These are phyloP conservation scores for Erebia ligea DNA, from an alignment of 2,888 invertebrate genomes.

Conservation along the genomic window DNA sequence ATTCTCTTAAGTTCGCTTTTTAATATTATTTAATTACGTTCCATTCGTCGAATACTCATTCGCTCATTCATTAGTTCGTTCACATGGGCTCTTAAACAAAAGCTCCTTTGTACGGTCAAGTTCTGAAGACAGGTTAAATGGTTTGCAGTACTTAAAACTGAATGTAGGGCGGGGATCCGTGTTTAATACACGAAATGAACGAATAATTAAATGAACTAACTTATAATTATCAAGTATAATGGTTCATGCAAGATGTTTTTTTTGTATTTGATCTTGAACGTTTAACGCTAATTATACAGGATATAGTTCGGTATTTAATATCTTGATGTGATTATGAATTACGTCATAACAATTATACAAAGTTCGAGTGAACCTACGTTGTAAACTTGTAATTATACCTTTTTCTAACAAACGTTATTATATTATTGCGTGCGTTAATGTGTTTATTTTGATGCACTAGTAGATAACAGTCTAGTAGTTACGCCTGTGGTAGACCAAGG, in stretches of 20 bases:
- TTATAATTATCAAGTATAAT: conserved; percentile 63
- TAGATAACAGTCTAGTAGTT: no score
- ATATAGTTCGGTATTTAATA: conserved; percentile 25
- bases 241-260: conserved; percentile 32
- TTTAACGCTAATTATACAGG: conserved; percentile 34
- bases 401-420: background rate
- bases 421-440: background rate
- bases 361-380: background rate
- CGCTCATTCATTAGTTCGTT: conserved; percentile 67
- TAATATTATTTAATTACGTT: conserved; percentile 70
- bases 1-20: conserved; percentile 38
- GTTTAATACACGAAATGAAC: conserved; percentile 67
- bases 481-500: no score
- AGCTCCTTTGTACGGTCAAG: conserved; percentile 60
- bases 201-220: conserved; percentile 70
- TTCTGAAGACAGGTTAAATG: conserved; percentile 51
- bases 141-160: conserved; percentile 54
- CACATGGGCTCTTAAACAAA: conserved; percentile 75
- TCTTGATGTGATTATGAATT: conserved; percentile 17
- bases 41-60: conserved; percentile 59
- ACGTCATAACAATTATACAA: conserved; percentile 3
- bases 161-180: conserved; percentile 68
- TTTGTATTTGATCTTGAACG: conserved; percentile 28
- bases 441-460: background rate
- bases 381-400: background rate